These are phyloP conservation scores for Chlorodrepanis virens DNA, from an alignment of 2,113 vertebrate species.

Conservation along the genomic window DNA sequence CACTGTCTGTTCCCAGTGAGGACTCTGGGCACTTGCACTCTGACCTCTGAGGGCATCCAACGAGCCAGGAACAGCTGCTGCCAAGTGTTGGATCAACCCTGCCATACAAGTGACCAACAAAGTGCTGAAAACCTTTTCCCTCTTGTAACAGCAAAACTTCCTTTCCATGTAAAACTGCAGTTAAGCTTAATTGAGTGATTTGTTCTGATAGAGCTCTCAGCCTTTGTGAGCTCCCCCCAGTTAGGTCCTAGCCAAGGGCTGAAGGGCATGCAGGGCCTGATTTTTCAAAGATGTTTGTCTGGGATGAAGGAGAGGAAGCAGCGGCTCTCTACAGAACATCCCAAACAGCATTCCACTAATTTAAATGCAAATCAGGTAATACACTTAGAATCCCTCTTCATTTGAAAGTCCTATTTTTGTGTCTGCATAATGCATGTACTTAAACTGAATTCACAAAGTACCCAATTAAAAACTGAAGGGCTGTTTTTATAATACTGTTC, in stretches of 20 bases:
- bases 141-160: background rate
- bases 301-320: background rate
- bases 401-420: background rate
- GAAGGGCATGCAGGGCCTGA: background rate
- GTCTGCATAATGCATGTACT: background rate
- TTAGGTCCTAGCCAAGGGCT: background rate
- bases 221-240: background rate
- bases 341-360: background rate
- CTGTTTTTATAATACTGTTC: background rate
- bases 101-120: background rate
- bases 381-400: background rate
- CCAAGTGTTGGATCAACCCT: background rate
- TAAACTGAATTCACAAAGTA: background rate
- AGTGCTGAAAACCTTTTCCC: background rate
- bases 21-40: rapidly evolving
- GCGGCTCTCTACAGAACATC: background rate
- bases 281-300: background rate
- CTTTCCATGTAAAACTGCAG: background rate
- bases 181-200: background rate
- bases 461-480: background rate
- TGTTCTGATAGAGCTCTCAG: background rate
- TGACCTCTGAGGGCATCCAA: background rate
- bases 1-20: background rate
- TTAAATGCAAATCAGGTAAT: constrained; percentile 34
- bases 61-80: background rate